These are phyloP conservation scores for Azemiops feae DNA, from an alignment of 2,113 vertebrate species.

Conservation along the genomic window DNA sequence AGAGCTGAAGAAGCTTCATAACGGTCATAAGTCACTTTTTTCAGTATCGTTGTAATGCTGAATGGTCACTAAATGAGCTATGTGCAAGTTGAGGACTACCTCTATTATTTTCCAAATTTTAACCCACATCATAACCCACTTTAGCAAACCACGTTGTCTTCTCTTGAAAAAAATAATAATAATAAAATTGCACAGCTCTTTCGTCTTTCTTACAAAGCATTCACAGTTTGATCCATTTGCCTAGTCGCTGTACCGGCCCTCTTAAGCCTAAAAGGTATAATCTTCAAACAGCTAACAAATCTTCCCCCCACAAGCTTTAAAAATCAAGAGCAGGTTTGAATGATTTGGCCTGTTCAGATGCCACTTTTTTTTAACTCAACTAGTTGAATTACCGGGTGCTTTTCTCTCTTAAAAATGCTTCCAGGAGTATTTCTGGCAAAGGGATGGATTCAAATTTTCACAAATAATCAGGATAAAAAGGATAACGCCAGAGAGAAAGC, in stretches of 20 bases:
- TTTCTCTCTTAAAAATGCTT: background rate
- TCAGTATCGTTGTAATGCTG: too few species aligned
- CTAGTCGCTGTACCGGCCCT: background rate
- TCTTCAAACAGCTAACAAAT: constrained; percentile 5
- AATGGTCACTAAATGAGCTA: too few species aligned
- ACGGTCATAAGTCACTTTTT: too few species aligned
- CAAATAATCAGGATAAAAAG: background rate
- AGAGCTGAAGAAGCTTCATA: too few species aligned
- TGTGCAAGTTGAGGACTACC: too few species aligned
- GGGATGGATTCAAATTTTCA: background rate
- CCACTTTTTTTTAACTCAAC: background rate
- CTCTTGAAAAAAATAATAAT: background rate
- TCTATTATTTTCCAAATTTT: constrained; percentile 10
- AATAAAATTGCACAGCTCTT: background rate
- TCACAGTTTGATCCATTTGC: background rate
- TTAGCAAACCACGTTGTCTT: background rate
- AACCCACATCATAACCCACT: constrained; percentile 19
- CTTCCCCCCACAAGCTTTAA: background rate
- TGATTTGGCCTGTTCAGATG: background rate
- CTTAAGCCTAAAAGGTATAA: background rate
- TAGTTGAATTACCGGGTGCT: background rate
- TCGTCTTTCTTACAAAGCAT: constrained; percentile 7
- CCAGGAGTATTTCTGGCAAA: background rate
- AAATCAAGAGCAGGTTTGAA: background rate
- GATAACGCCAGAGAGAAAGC: background rate